phyloP scores from a whole-genome alignment of 2,888 invertebrate genomes.

The Temnothorax ravouxi region DNA sequence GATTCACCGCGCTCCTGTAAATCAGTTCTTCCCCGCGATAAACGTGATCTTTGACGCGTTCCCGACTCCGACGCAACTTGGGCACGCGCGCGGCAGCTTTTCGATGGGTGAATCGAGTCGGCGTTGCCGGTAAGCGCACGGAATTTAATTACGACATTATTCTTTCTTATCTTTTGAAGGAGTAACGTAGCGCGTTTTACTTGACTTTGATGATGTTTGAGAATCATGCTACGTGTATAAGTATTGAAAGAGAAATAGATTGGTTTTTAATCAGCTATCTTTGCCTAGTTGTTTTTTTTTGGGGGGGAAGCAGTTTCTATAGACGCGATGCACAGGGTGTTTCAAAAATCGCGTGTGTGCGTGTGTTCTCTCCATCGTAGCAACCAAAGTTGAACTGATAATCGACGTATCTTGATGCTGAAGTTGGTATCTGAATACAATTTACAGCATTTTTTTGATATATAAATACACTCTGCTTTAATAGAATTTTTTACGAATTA shows the following conservation, averaged over 20 bases:
- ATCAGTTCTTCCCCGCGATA: constrained; percentile 16
- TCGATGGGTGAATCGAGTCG: neutral
- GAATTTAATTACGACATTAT: neutral
- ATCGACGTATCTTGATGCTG: no score
- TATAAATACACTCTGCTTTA: neutral
- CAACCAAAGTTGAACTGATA: neutral
- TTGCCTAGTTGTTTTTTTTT: neutral
- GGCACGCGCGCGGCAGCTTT: constrained; percentile 24
- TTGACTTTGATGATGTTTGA: neutral
- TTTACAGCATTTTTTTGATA: neutral
- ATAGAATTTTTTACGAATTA: neutral
- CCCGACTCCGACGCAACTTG: neutral
- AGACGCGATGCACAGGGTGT: neutral
- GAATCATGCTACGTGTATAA: neutral
- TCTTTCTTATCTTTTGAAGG: neutral
- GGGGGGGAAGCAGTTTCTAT: neutral
- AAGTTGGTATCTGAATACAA: neutral
- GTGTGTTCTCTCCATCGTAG: no score
- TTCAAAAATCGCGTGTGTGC: neutral
- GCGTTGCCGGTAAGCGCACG: neutral
- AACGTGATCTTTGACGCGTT: constrained; percentile 13
- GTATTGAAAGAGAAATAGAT: neutral
- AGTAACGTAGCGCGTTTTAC: neutral
- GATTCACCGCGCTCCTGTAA: neutral
- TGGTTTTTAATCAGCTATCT: constrained; percentile 5